phyloP scores from a whole-genome alignment of 2,888 invertebrate species.

The Synergus gifuensis region DNA sequence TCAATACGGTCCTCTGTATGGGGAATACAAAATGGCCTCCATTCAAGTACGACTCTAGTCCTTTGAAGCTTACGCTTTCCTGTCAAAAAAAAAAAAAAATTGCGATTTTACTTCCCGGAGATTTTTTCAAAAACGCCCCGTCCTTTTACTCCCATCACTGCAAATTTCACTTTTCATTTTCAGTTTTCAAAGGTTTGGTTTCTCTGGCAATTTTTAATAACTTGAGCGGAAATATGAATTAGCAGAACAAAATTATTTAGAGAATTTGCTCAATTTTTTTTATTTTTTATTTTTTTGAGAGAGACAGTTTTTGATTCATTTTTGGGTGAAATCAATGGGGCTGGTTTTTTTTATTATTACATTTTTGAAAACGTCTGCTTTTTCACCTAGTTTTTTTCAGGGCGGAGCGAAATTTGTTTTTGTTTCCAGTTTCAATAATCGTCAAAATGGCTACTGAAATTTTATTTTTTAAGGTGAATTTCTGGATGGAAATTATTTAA shows the following conservation, averaged over 20 bases:
- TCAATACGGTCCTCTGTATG: constrained; percentile 75
- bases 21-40: constrained; percentile 77
- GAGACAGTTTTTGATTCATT: neutral
- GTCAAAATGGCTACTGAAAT: neutral
- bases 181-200: neutral
- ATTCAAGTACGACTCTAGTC: constrained; percentile 34
- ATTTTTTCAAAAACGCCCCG: neutral
- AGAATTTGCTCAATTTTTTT: too few relatives aligned
- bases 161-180: neutral
- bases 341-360: neutral
- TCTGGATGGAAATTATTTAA: too few relatives aligned
- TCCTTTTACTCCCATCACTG: neutral
- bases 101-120: neutral
- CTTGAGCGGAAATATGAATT: neutral
- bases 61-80: constrained; percentile 26
- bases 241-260: neutral
- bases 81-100: neutral
- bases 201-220: neutral
- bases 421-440: constrained; percentile 1
- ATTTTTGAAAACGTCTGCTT: neutral
- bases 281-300: too few relatives aligned
- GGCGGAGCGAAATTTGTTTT: constrained; percentile 7
- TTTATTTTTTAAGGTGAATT: neutral
- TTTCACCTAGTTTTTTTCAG: neutral
- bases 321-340: neutral